Percentiles rank a stretch among this genome's conserved stretches.
Evolutionary conservation across 2,113 vertebrate genomes (phyloP).

Genomic region (Scomber scombrus): DNA sequence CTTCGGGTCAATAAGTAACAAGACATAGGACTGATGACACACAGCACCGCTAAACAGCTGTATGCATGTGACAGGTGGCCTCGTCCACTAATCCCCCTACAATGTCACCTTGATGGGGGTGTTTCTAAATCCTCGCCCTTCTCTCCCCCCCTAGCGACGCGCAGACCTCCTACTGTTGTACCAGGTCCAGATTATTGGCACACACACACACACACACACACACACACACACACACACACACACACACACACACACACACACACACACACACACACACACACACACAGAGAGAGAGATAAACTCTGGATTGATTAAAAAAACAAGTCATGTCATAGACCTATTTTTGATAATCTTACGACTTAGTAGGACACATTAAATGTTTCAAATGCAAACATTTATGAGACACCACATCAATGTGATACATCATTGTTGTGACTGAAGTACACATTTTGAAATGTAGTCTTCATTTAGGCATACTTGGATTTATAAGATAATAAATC

Average conservation of each 20-base stretch:
- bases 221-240: slow-evolving; percentile 17
- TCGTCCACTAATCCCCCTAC: neutral
- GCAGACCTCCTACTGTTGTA: neutral
- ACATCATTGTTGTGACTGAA: no score
- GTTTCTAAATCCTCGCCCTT: slow-evolving; percentile 37
- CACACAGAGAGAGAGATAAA: no score
- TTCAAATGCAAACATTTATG: no score
- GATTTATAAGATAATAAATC: no score
- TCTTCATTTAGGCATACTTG: no score
- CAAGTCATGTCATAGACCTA: no score
- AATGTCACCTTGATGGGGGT: slow-evolving; percentile 20
- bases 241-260: neutral
- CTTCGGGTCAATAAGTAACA: neutral
- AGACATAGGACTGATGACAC: rapidly evolving
- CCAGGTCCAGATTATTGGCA: neutral
- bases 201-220: neutral
- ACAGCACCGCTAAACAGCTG: neutral
- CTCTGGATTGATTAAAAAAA: no score
- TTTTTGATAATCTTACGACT: no score
- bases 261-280: neutral
- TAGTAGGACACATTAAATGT: no score
- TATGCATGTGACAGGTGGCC: neutral
- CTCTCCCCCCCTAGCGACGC: neutral
- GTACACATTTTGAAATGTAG: no score
- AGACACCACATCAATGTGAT: no score